Percentiles rank a stretch among this genome's conserved stretches.
These are phyloP conservation scores for Troglohyphantes excavatus DNA, from an alignment of 2,888 invertebrate species.

Conservation along the genomic window DNA sequence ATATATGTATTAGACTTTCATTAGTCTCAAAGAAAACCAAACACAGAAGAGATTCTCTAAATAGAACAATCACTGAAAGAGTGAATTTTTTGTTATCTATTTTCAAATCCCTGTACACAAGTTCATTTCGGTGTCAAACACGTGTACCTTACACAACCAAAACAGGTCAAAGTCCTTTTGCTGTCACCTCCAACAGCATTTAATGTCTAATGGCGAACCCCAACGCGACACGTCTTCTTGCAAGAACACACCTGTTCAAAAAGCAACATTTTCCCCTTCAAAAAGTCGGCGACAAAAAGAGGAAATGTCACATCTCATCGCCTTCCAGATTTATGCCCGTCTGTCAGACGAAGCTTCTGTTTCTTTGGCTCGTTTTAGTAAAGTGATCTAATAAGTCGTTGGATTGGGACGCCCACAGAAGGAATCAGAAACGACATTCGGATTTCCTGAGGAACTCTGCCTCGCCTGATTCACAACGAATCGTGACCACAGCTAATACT, in stretches of 20 bases:
- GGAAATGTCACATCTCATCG: slow-evolving; percentile 69
- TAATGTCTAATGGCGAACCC: slow-evolving; percentile 16
- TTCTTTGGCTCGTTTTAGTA: slow-evolving; percentile 23
- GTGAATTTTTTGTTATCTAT: no score
- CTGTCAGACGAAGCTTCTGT: slow-evolving; percentile 40
- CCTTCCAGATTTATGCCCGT: slow-evolving; percentile 54
- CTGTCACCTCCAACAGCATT: slow-evolving; percentile 27
- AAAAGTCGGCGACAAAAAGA: slow-evolving; percentile 7
- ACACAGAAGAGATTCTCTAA: no score
- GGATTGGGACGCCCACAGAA: slow-evolving; percentile 5
- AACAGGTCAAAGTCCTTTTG: background rate
- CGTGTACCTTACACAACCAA: background rate
- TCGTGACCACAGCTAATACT: no score
- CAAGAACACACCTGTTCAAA: slow-evolving; percentile 29
- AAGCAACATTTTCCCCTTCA: slow-evolving; percentile 1
- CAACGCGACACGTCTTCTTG: slow-evolving; percentile 28
- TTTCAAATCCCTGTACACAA: no score
- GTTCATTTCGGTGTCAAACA: background rate
- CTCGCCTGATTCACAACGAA: slow-evolving; percentile 33
- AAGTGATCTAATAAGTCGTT: slow-evolving; percentile 54
- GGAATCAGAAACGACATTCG: slow-evolving; percentile 68
- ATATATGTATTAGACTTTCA: no score
- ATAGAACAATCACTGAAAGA: no score
- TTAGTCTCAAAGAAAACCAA: no score
- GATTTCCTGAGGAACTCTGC: slow-evolving; percentile 72